These are phyloP conservation scores for Hypomesus transpacificus DNA, from an alignment of 2,113 vertebrate species.

Conservation along the genomic window DNA sequence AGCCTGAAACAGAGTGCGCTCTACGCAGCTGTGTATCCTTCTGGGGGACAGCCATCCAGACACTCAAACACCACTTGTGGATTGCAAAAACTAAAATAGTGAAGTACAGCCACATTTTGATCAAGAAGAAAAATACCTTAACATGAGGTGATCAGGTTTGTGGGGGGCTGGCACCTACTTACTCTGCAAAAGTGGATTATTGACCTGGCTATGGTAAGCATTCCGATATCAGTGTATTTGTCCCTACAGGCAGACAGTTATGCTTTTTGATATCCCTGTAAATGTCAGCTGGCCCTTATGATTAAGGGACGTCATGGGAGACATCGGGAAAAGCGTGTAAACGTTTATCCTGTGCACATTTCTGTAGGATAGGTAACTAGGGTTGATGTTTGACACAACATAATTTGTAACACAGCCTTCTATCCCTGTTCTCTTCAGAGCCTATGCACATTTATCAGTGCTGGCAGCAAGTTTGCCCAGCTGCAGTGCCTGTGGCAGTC, in stretches of 20 bases:
- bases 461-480: conserved; percentile 84
- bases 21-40: conserved; percentile 84
- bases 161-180: conserved; percentile 80
- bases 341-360: neutral
- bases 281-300: too few relatives aligned
- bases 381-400: neutral
- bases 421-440: conserved; percentile 67
- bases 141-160: conserved; percentile 68
- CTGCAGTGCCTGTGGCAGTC: conserved; percentile 83
- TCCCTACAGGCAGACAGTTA: too few relatives aligned
- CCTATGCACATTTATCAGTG: conserved; percentile 83
- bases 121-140: conserved; percentile 35
- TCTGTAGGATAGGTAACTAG: neutral
- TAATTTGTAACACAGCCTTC: neutral
- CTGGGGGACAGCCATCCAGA: conserved; percentile 19
- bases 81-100: neutral
- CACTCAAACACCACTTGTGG: neutral
- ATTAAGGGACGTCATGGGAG: too few relatives aligned
- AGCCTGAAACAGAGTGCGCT: conserved; percentile 69
- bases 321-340: too few relatives aligned
- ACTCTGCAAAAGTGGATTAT: conserved; percentile 83
- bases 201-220: conserved; percentile 84
- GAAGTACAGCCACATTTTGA: neutral
- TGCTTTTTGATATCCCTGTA: too few relatives aligned
- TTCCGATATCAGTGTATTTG: neutral